Evolutionary conservation across 2,113 vertebrate genomes (phyloP), one percentile per base, ranked within the genome.

Genomic region (Garra rufa): DNA sequence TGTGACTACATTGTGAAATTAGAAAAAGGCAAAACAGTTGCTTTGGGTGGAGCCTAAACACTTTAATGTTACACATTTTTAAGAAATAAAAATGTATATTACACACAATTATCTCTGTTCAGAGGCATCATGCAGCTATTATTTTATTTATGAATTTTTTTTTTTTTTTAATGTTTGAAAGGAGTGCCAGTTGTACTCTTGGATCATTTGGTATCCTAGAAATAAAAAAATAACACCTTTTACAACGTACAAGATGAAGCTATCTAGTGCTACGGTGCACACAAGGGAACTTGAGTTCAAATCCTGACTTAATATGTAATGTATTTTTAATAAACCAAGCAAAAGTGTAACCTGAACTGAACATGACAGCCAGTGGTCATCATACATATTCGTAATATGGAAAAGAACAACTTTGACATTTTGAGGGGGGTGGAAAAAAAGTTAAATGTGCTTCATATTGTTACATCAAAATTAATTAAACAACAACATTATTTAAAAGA

Each of bases 1-100:
- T 73, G 19, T 83, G 87, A 81, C 76, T 84, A 79, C 76, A 59
- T 44, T 71, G 13, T 46, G 15, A 67, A 55, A n/a, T 55, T 55
- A 26, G 28, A 9, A n/a, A 28, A 52, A 11, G 4, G 9, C n/a
- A n/a, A 76, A 76, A 38, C 71, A 75, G 3, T 74, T 74, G 24
- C 7, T 26, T 6, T 48, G 24, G n/a, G 43, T 48, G 43, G 9
- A n/a, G 43, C 13, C 71, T 46, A 48, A 46, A 74, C 1, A 24
- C 46, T 24, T 44, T 34, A 67, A 9, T 55, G n/a, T n/a, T n/a
- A n/a, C n/a, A n/a, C n/a, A n/a, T n/a, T n/a, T n/a, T n/a, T n/a
- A n/a, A n/a, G n/a, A n/a, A n/a, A n/a, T n/a, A 55, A 8, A 55
- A 21, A 9, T 21, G 52, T 55, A 21, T 55, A 55, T 55, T 55